Conservation (phyloP, 2,113 vertebrate species). For the Zapus hudsonius region DNA sequence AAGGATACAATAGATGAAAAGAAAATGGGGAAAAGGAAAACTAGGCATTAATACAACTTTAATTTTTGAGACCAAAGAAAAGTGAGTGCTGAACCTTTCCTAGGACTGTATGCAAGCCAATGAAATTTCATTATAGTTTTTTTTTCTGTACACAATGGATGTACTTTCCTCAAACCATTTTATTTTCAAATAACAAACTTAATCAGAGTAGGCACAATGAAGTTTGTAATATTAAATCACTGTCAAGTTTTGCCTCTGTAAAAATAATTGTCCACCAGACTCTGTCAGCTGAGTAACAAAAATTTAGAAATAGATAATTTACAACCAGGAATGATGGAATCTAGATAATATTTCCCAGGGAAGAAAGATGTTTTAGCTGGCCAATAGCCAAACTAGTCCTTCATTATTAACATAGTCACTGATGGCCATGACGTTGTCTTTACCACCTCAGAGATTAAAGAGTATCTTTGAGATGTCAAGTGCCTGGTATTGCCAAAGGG, state of each 20-base stretch:
- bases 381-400: constrained; percentile 67
- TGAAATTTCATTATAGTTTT: constrained; percentile 58
- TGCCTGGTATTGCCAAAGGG: constrained; percentile 67
- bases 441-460: constrained; percentile 71
- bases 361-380: constrained; percentile 66
- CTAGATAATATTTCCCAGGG: constrained; percentile 69
- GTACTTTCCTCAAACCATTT: constrained; percentile 62
- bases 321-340: constrained; percentile 72
- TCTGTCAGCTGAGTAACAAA: constrained; percentile 70
- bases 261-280: constrained; percentile 64
- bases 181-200: constrained; percentile 71
- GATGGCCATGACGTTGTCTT: constrained; percentile 49
- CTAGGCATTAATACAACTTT: constrained; percentile 14
- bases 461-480: constrained; percentile 65
- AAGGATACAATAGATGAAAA: constrained; percentile 35
- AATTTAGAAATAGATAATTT: constrained; percentile 71
- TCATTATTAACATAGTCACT: constrained; percentile 60
- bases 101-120: constrained; percentile 9
- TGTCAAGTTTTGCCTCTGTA: constrained; percentile 58
- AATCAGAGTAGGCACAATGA: constrained; percentile 66
- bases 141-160: constrained; percentile 59
- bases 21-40: constrained; percentile 20
- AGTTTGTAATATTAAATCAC: constrained; percentile 71
- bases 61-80: constrained; percentile 46
- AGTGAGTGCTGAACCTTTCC: constrained; percentile 29